Evolutionary conservation across 2,888 invertebrate species (phyloP).

Genomic region (Protonemura montana): DNA sequence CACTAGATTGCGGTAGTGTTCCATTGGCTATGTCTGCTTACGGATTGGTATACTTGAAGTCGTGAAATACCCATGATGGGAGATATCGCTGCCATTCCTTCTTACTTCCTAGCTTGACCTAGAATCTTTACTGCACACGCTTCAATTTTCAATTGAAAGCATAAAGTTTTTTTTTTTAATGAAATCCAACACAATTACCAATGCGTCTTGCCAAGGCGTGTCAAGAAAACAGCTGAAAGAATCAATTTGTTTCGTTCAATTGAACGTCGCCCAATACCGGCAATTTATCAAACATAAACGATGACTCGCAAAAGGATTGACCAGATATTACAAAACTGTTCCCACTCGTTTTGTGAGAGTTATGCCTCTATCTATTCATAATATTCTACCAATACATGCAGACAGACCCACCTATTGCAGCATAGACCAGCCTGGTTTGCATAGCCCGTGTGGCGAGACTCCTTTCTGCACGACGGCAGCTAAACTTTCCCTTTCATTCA

Average conservation of each 20-base stretch:
- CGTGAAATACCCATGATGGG: not conserved
- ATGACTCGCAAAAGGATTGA: not conserved
- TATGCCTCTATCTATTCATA: not conserved
- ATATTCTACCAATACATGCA: not conserved
- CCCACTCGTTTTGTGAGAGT: not conserved
- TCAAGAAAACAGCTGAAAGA: no score
- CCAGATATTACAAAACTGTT: not conserved
- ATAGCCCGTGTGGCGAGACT: no score
- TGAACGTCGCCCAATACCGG: no score
- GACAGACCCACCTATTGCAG: not conserved
- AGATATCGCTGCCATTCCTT: not conserved
- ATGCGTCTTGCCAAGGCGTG: not conserved
- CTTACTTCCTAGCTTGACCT: not conserved
- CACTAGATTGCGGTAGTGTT: not conserved
- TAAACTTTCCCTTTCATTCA: conserved; percentile 12
- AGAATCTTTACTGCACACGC: not conserved
- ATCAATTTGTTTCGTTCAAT: no score
- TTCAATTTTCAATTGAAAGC: not conserved
- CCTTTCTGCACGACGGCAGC: not conserved
- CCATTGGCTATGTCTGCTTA: not conserved
- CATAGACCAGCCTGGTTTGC: not conserved
- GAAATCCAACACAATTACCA: not conserved
- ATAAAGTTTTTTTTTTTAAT: not conserved
- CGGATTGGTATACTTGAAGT: not conserved
- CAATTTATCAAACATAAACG: not conserved